Base-by-base conservation (phyloP, 2,797 vertebrate species). In the Gallinago stenura region DNA sequence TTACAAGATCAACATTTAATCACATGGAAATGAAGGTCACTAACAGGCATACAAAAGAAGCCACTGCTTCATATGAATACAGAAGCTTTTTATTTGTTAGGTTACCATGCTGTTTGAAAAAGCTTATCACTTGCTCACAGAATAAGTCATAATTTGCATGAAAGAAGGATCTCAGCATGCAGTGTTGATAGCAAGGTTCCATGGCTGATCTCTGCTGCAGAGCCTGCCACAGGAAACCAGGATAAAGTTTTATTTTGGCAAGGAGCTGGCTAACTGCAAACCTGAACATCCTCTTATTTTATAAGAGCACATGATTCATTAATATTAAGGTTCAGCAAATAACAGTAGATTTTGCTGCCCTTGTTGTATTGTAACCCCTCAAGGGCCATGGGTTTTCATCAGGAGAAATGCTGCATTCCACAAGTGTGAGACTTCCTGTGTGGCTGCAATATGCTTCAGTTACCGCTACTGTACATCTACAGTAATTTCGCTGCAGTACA, bases 91-190 rank as follows among this genome's bases (percentile, higher is more conserved):
- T 43, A 58, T 94, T 85, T 68, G 45, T 65, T 69, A 72, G 51
- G 43, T 77, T 83, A 56, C 24, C 30, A 56, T 13, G 25, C 28
- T 6, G 1, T 93, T 92, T 87, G 89, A 89, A 92, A 93, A 90
- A 87, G 64, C 68, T 90, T 94, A 75, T 91, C 77, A 56, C 76
- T 82, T 46, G 19, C 69, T 75, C n/a, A 30, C 84, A 94, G 87
- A 75, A 91, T 75, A 94, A 91, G 69, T 69, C 53, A 10, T 31
- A n/a, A 83, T 95, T 89, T 95, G n/a, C 87, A 94, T 88, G 76
- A 68, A 85, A 87, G 88, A 83, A 68, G 60, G 54, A 71, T 82
- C 70, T 84, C 90, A 50, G 83, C 85, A 48, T 43, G 77, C 37
- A 56, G 24, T 5, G 10, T 19, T 54, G 45, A 87, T 26, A 87